These are phyloP conservation scores for Megalonaias nervosa DNA, from an alignment of 1,140 invertebrate genomes.

Conservation along the genomic window DNA sequence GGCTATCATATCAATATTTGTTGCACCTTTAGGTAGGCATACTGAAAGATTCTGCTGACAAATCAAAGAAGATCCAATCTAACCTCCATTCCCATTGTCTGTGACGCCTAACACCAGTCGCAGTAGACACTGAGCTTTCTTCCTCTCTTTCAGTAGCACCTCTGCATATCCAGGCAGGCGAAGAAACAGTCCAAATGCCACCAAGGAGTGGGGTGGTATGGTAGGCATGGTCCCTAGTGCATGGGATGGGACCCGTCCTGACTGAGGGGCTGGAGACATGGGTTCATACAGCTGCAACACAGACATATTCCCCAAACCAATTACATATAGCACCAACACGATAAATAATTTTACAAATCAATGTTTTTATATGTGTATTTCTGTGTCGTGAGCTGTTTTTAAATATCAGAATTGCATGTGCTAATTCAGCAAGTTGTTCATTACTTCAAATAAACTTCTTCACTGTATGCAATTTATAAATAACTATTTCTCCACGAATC, in stretches of 20 bases:
- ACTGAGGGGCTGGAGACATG: conserved; percentile 53
- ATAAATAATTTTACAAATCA: too few species aligned
- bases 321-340: not conserved
- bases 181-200: conserved; percentile 90
- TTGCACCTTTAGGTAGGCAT: too few species aligned
- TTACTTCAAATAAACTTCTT: too few species aligned
- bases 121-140: conserved; percentile 87
- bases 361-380: too few species aligned
- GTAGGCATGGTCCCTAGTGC: conserved; percentile 63
- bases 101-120: conserved; percentile 89
- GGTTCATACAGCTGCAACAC: conserved; percentile 63
- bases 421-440: too few species aligned
- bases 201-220: conserved; percentile 90
- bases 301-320: conserved; percentile 5
- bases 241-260: conserved; percentile 33
- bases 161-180: conserved; percentile 91
- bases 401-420: too few species aligned
- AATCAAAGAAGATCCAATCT: conserved; percentile 35
- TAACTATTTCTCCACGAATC: too few species aligned
- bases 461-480: too few species aligned
- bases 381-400: too few species aligned
- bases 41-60: too few species aligned
- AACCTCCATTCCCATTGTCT: conserved; percentile 90
- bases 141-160: conserved; percentile 85
- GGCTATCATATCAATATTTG: too few species aligned